Evolutionary conservation across 1,140 invertebrate genomes (phyloP), one percentile per base, ranked within the genome.

Genomic region (Anadara kagoshimensis): DNA sequence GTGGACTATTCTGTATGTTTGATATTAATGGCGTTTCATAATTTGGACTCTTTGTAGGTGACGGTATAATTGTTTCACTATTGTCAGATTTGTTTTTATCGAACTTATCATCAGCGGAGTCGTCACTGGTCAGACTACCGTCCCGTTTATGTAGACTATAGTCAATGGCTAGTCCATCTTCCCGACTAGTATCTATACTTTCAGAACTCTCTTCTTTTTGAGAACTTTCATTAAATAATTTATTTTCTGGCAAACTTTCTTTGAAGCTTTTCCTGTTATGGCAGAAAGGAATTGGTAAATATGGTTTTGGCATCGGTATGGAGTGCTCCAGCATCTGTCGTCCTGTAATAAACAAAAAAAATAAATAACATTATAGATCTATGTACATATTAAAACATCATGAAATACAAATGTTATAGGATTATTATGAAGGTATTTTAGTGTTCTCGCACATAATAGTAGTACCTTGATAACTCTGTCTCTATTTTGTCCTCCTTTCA

Each of bases 71-170:
- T 22, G 45, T 69, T 29, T 77, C 75, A 14, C 67, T 64, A 36
- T 58, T 70, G 22, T 68, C 68, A 1, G 76, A 78, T 36, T 67
- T 56, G 24, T 75, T 63, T 58, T 73, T 76, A 41, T 70, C 63
- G 7, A 68, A 62, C 26, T 61, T 41, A 44, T 81, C 61, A 49
- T 57, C 49, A 12, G 78, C 67, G 24, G 70, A 63, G 18, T 83
- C 81, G 49, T 88, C 84, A 92, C 82, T 82, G 93, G 94, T 16
- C 93, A 94, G 84, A 93, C 95, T 5, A 94, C 76, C 79, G 49
- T 82, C 80, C 12, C 96, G 84, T 95, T 95, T 0, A 94, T 95
- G 88, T 93, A 95, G 36, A 59, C 83, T 85, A 69, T 81, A 85
- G 66, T 85, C 83, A 61, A 85, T 78, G 22, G 81, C 81, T 43